Evolutionary conservation across 35 echinoderm and acorn worm genomes (phyloP), one percentile per base, ranked within the genome.

Genomic region (Strongylocentrotus purpuratus): DNA sequence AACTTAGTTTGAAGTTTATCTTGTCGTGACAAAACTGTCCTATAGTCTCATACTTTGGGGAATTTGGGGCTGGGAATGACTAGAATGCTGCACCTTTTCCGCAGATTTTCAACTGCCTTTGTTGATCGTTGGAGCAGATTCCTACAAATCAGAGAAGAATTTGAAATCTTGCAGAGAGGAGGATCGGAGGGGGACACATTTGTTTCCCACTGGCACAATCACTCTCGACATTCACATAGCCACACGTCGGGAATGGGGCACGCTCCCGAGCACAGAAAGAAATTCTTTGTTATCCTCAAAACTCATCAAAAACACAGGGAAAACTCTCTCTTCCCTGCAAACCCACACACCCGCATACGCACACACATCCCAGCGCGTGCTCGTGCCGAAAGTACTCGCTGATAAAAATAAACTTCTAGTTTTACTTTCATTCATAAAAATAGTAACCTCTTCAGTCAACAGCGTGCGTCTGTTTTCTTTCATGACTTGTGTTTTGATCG

Each of bases 401-500:
- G 65, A 28, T 78, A 78, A 78, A 78, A 78, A 78, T 28, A 78
- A 78, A 78, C 65, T 78, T 28, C 65, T 78, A 78, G 22, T 78
- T 78, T 78, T 78, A 78, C 65, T 78, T 78, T 78, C 65, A 78
- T 78, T 78, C 65, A 78, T 78, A 78, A 78, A 78, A 78, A 22
- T n/a, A 78, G 22, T 25, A 78, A n/a, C 20, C 65, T 78, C 20
- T 78, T 78, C 65, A 78, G n/a, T 78, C 65, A 78, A 4, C 65
- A n/a, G 20, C 4, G 4, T 7, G 25, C 20, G 61, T 22, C 65
- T 55, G 65, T n/a, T 78, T 78, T 78, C 22, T 22, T 22, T 78
- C 20, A 78, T n/a, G 35, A 41, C 35, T 41, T 41, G 65, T 78
- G 25, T 78, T n/a, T n/a, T 25, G 15, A n/a, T 78, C 22, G 22